A percentile compares a stretch with the other conserved stretches of the same genome.
phyloP scores from a whole-genome alignment of 2,113 vertebrate genomes.

The Stigmatopora argus region DNA sequence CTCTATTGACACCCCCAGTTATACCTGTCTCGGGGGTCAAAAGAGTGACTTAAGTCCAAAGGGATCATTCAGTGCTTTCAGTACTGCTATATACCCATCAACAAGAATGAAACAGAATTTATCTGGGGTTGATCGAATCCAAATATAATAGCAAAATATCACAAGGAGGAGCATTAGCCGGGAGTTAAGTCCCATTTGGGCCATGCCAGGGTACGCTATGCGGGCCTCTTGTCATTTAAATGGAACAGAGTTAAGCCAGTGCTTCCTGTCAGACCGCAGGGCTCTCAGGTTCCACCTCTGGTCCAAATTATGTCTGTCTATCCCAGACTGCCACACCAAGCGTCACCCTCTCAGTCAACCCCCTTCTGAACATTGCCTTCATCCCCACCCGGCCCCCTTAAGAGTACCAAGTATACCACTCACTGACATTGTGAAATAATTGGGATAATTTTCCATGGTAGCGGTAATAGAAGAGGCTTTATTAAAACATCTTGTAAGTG shows the following conservation, averaged over 20 bases:
- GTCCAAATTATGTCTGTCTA: slow-evolving; percentile 66
- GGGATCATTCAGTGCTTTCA: no score
- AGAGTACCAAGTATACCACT: slow-evolving; percentile 25
- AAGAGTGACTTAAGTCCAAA: no score
- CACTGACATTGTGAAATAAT: background rate
- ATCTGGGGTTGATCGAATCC: background rate
- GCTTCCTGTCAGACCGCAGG: slow-evolving; percentile 67
- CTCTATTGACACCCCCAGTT: no score
- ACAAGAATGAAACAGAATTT: background rate
- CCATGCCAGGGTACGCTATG: slow-evolving; percentile 19
- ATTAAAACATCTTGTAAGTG: background rate
- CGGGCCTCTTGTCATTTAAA: slow-evolving; percentile 55
- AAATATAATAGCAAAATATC: background rate
- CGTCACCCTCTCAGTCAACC: slow-evolving; percentile 9
- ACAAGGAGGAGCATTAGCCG: background rate
- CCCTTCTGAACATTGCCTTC: slow-evolving; percentile 12
- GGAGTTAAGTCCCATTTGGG: slow-evolving; percentile 16
- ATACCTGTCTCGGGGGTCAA: no score
- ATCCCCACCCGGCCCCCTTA: slow-evolving; percentile 21
- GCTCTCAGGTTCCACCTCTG: slow-evolving; percentile 67
- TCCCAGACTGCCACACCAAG: slow-evolving; percentile 47
- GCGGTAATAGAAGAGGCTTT: background rate
- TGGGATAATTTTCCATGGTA: background rate
- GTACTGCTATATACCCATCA: no score
- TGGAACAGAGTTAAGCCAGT: slow-evolving; percentile 64